Evolutionary conservation across 2,888 invertebrate genomes (phyloP).

Genomic region (Spatulosminthurus flaviceps): DNA sequence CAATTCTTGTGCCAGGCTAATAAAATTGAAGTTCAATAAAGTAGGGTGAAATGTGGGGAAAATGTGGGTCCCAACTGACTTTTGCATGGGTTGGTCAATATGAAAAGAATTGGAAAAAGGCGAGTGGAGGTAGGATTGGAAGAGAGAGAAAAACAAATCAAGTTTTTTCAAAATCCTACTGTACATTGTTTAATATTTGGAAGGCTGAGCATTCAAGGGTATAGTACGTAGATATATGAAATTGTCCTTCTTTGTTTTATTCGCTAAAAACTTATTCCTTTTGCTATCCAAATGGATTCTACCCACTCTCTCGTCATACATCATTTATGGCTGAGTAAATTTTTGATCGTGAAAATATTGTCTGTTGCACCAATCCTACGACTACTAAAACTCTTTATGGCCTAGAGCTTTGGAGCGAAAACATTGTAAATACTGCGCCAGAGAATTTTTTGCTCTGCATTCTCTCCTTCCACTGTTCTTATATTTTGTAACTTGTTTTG

Average conservation of each 20-base stretch:
- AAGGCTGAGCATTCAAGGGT: background rate
- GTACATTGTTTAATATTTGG: background rate
- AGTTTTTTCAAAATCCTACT: background rate
- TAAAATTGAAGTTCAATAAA: too few species aligned
- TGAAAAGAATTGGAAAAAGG: background rate
- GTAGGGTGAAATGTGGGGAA: too few species aligned
- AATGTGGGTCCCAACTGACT: too few species aligned
- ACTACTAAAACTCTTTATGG: background rate
- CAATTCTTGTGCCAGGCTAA: too few species aligned
- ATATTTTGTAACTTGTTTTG: too few species aligned
- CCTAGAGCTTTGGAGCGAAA: too few species aligned
- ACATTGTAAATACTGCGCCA: too few species aligned
- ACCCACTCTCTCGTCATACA: background rate
- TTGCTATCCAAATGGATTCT: background rate
- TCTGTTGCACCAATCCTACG: background rate
- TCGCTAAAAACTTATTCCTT: background rate
- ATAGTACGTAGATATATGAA: background rate
- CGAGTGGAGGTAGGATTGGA: background rate
- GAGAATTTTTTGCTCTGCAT: too few species aligned
- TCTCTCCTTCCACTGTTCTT: too few species aligned
- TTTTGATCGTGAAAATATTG: constrained; percentile 24
- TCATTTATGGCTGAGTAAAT: constrained; percentile 21
- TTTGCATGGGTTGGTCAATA: too few species aligned
- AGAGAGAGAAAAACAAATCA: background rate
- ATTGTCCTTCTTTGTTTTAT: background rate